phyloP scores from a whole-genome alignment of 2,113 vertebrate species.

The Dryoscopus gambensis region DNA sequence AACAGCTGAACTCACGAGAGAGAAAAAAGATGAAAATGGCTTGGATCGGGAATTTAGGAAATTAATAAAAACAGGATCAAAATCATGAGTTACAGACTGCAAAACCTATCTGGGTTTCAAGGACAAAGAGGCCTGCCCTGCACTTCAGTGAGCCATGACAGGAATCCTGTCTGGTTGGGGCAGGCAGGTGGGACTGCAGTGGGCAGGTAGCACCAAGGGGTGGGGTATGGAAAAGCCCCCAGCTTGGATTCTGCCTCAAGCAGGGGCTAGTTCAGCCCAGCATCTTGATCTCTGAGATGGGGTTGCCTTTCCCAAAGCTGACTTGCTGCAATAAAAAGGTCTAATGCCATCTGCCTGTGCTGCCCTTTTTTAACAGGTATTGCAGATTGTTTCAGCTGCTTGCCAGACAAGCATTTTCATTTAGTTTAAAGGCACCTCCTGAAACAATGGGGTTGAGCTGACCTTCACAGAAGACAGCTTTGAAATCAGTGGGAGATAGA shows the following conservation, averaged over 20 bases:
- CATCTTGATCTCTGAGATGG: not conserved
- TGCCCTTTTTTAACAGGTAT: not conserved
- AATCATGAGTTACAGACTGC: not conserved
- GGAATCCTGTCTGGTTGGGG: not conserved
- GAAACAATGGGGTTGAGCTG: not conserved
- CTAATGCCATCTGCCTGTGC: not conserved
- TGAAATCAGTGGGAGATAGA: not conserved
- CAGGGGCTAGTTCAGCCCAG: not conserved
- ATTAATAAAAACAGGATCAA: not conserved
- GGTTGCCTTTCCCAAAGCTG: not conserved
- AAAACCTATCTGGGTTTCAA: not conserved
- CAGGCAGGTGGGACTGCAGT: not conserved
- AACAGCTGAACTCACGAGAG: not conserved
- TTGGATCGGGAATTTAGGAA: not conserved
- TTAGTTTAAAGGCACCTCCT: not conserved
- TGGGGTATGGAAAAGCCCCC: not conserved
- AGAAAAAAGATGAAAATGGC: not conserved
- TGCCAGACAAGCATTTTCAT: fast-evolving
- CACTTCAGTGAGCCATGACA: fast-evolving
- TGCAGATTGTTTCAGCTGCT: not conserved
- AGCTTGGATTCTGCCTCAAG: not conserved
- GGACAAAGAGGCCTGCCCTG: not conserved
- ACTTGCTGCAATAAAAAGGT: not conserved
- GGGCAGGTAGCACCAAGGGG: fast-evolving
- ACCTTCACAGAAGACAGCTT: not conserved